Percentiles rank a stretch among this genome's conserved stretches.
Evolutionary conservation across 2,888 invertebrate species (phyloP).

Genomic region (Drosophila flavopinicola): DNA sequence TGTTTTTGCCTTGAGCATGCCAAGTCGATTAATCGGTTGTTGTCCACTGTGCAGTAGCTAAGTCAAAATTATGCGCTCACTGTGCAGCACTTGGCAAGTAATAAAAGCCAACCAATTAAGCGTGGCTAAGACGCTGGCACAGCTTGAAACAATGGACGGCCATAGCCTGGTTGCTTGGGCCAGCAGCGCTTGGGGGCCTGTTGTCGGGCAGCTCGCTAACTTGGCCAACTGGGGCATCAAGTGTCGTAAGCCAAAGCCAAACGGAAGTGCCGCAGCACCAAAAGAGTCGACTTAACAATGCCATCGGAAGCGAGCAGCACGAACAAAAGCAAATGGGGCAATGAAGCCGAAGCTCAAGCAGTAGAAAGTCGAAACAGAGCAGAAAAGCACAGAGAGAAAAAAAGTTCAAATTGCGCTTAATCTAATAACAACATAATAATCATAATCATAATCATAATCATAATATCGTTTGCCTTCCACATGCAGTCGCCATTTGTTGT

Average conservation of each 20-base stretch:
- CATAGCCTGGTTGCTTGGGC: conserved; percentile 21
- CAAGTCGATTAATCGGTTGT: background rate
- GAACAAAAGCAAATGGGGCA: conserved; percentile 35
- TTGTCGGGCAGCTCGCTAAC: conserved; percentile 40
- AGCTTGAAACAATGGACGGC: conserved; percentile 58
- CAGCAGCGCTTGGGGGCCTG: conserved; percentile 2
- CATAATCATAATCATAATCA: conserved; percentile 73
- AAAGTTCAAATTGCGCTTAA: conserved; percentile 80
- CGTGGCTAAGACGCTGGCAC: conserved; percentile 62
- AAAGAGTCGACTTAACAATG: conserved; percentile 56
- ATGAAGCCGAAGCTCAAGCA: background rate
- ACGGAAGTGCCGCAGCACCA: conserved; percentile 64
- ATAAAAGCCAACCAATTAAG: conserved; percentile 81
- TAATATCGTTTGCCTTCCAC: conserved; percentile 77
- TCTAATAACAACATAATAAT: conserved; percentile 83
- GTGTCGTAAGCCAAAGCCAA: conserved; percentile 76
- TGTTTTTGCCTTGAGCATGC: too few species aligned
- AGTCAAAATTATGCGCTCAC: conserved; percentile 61
- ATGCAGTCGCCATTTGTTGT: conserved; percentile 35
- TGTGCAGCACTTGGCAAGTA: conserved; percentile 69
- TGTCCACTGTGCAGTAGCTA: conserved; percentile 34
- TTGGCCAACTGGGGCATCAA: conserved; percentile 66
- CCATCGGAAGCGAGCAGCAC: conserved; percentile 32
- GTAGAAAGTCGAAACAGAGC: conserved; percentile 5
- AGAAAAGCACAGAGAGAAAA: conserved; percentile 29